Base-by-base conservation (phyloP, 2,888 invertebrate genomes). In the Tuberolachnus salignus region DNA sequence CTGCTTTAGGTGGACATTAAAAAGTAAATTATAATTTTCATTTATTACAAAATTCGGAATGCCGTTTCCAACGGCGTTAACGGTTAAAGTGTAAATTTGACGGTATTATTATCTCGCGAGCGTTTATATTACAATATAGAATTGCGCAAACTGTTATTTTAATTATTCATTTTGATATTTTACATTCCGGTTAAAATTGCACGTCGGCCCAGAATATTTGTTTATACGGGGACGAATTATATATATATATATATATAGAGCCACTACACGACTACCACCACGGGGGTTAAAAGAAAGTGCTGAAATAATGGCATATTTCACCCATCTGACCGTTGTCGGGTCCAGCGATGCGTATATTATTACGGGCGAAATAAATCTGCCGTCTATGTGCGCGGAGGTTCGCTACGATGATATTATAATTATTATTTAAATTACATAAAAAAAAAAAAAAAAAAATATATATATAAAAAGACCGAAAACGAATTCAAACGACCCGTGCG, bases 321-420 rank as follows among this genome's bases (percentile, higher is more conserved):
- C 53, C 42, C 64, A 42, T 74, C 42, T 74, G 73, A 74, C 64
- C 63, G 42, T 19, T 16, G 57, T 74, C 63, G 21, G 63, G 51
- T 64, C 21, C 73, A 64, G 51, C 16, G 53, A 74, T 42, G 73
- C 63, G 53, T 42, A 49, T 23, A 61, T n/a, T 34, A 34, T 26
- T 49, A 21, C 42, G 42, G 21, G 3, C 16, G 8, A 64, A 42
- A 74, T 74, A 64, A 63, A 64, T 63, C 46, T 61, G 21, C n/a
- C 51, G 19, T 49, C n/a, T n/a, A n/a, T 21, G 14, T 44, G 1
- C 53, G 49, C 0, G 66, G 16, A 26, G 19, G 14, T 34, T 34
- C 34, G n/a, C 26, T 49, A 26, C 9, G 19, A 19, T 10, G 61
- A 51, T 61, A 23, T 44, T 67, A 46, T 71, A 46, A 59, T 71